A percentile compares a stretch with the other conserved stretches of the same genome.
Evolutionary conservation across 2,113 vertebrate genomes (phyloP).

Genomic region (Colius striatus): DNA sequence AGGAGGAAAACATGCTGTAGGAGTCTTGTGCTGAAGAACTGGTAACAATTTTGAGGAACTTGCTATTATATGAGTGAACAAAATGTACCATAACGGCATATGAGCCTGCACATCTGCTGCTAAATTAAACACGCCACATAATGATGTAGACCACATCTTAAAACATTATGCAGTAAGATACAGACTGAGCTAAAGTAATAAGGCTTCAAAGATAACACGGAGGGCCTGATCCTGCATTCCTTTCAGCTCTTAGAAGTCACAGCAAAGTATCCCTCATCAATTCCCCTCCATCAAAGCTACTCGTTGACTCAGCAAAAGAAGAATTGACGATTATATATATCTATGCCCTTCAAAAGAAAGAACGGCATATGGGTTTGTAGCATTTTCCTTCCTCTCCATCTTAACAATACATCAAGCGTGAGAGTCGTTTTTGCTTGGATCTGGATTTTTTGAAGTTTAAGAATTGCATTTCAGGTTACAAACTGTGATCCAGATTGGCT

Average conservation of each 20-base stretch:
- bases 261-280: not conserved
- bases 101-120: conserved; percentile 63
- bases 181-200: not conserved
- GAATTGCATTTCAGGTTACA: not conserved
- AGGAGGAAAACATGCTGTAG: conserved; percentile 4
- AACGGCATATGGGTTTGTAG: not conserved
- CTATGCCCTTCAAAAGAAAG: not conserved
- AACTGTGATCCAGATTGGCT: not conserved
- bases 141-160: conserved; percentile 43
- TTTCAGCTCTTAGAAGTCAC: not conserved
- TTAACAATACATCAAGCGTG: not conserved
- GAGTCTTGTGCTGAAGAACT: conserved; percentile 8
- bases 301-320: not conserved
- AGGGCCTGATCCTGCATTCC: not conserved
- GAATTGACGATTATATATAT: not conserved
- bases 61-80: conserved; percentile 61
- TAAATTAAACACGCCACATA: conserved; percentile 32
- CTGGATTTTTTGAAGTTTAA: not conserved
- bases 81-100: conserved; percentile 49
- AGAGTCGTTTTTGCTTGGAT: not conserved
- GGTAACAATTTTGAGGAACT: conserved; percentile 33
- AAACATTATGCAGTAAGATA: not conserved
- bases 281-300: not conserved
- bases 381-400: not conserved
- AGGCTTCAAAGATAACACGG: not conserved